Evolutionary conservation across 1,140 invertebrate genomes (phyloP).

Genomic region (Anoplophora glabripennis): DNA sequence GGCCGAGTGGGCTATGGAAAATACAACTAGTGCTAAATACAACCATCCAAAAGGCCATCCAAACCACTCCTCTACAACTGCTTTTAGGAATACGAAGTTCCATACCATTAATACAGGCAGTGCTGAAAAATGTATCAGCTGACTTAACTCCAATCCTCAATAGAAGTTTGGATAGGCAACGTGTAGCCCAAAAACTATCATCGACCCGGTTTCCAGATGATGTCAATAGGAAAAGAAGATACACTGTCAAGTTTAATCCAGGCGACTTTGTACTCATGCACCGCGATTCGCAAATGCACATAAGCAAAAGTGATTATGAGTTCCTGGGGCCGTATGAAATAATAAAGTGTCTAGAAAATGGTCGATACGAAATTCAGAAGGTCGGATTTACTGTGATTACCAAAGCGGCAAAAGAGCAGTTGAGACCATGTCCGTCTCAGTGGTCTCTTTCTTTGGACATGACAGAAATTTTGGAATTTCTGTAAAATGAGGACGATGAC

Average conservation of each 20-base stretch:
- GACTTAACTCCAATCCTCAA: slow-evolving; percentile 12
- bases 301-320: slow-evolving; percentile 8
- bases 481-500: no score
- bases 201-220: neutral
- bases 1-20: no score
- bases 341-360: neutral
- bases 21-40: no score
- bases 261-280: slow-evolving; percentile 19
- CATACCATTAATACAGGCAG: slow-evolving; percentile 13
- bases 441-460: no score
- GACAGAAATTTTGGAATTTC: no score
- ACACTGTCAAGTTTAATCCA: slow-evolving; percentile 1
- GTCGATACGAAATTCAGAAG: slow-evolving; percentile 4
- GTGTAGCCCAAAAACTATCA: slow-evolving; percentile 12
- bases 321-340: slow-evolving; percentile 10
- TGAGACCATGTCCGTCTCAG: slow-evolving; percentile 1
- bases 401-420: slow-evolving; percentile 16
- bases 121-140: slow-evolving; percentile 14
- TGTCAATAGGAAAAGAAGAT: neutral
- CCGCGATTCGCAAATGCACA: slow-evolving; percentile 11
- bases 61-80: no score
- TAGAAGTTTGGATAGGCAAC: slow-evolving; percentile 11
- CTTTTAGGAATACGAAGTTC: no score
- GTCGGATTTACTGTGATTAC: slow-evolving; percentile 9
- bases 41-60: no score